phyloP scores from a whole-genome alignment of 2,797 vertebrate genomes.

The Amblyopsis hoosieri region DNA sequence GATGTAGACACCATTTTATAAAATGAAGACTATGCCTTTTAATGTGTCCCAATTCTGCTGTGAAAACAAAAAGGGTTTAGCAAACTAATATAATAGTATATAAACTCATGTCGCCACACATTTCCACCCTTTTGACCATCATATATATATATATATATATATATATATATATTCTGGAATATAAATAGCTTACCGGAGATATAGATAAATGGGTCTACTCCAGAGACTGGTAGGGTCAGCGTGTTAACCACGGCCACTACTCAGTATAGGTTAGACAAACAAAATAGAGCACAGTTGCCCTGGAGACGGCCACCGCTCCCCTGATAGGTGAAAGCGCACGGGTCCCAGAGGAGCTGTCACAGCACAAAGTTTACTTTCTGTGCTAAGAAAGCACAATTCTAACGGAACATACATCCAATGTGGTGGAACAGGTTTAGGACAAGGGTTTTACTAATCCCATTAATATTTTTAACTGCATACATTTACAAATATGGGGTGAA shows the following conservation, averaged over 20 bases:
- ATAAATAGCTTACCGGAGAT: conserved; percentile 28
- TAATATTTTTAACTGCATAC: neutral
- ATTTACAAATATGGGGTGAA: neutral
- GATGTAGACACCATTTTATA: too few species aligned
- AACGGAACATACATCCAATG: conserved; percentile 19
- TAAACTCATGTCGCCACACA: too few species aligned
- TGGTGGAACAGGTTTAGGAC: conserved; percentile 1
- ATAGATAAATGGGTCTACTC: conserved; percentile 11
- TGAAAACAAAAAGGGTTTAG: too few species aligned
- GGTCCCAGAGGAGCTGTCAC: conserved; percentile 40
- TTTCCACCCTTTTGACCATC: too few species aligned
- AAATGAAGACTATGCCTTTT: too few species aligned
- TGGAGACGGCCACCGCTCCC: conserved; percentile 31
- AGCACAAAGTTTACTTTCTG: conserved; percentile 21
- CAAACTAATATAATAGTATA: too few species aligned
- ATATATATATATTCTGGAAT: neutral
- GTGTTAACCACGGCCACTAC: conserved; percentile 57
- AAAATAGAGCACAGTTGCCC: neutral
- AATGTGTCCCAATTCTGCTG: too few species aligned
- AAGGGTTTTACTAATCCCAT: neutral
- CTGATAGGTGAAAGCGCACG: conserved; percentile 36
- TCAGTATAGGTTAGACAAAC: too few species aligned
- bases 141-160: too few species aligned
- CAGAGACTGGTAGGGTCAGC: conserved; percentile 31
- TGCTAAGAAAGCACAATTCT: conserved; percentile 32